Evolutionary conservation across 2,888 invertebrate genomes (phyloP).

Genomic region (Pristionchus mayeri): DNA sequence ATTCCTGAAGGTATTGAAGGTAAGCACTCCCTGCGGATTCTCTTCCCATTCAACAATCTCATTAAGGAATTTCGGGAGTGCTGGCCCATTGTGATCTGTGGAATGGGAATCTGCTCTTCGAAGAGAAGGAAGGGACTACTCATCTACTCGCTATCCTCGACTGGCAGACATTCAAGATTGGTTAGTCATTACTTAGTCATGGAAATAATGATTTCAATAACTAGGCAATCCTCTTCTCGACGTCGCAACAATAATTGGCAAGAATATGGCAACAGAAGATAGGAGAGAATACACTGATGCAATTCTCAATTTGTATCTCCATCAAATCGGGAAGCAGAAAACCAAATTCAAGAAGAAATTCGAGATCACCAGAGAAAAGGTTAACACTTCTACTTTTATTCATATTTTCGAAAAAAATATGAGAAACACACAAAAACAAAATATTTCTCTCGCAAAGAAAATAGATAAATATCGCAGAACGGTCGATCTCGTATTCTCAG

Average conservation of each 20-base stretch:
- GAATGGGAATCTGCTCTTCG: conserved; percentile 5
- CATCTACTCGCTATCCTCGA: not conserved
- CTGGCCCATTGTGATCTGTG: not conserved
- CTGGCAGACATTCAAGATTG: conserved; percentile 21
- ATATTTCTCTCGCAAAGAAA: no score
- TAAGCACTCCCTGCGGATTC: not conserved
- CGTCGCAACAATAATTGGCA: not conserved
- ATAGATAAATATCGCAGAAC: no score
- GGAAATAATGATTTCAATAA: no score
- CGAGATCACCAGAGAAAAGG: not conserved
- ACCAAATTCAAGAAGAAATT: not conserved
- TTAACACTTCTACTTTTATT: not conserved
- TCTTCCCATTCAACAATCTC: not conserved
- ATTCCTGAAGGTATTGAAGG: conserved; percentile 14
- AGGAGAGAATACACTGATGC: not conserved
- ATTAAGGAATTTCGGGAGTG: not conserved
- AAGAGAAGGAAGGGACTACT: not conserved
- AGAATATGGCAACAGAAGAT: not conserved
- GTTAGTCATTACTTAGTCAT: not conserved
- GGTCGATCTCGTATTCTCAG: not conserved
- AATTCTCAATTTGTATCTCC: not conserved
- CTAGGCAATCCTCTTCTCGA: conserved; percentile 11
- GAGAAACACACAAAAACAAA: no score
- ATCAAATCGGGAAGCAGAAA: not conserved
- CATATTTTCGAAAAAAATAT: not conserved